These are phyloP conservation scores for Dolichopus griseipennis DNA, from an alignment of 2,888 invertebrate genomes.

Conservation along the genomic window DNA sequence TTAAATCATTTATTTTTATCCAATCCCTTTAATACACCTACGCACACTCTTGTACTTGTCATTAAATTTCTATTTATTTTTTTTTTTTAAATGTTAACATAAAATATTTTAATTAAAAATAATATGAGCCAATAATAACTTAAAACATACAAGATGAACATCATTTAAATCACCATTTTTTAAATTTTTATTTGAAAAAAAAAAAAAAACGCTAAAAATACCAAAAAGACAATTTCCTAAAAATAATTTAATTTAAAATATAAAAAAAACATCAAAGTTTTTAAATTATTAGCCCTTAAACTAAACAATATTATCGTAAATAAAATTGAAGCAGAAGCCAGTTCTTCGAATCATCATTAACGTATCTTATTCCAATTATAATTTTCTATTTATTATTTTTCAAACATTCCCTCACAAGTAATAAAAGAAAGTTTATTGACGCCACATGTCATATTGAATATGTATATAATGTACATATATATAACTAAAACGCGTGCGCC, in stretches of 20 bases:
- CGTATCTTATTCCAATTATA: background rate
- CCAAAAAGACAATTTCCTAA: background rate
- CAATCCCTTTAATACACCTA: too few species aligned
- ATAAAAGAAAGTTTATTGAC: background rate
- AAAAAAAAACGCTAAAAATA: too few species aligned
- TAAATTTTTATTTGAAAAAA: background rate
- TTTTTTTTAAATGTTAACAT: background rate
- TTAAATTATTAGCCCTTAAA: background rate
- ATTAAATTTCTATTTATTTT: too few species aligned
- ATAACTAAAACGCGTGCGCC: background rate
- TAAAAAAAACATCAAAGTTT: background rate
- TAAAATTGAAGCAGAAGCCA: background rate
- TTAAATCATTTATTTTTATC: too few species aligned
- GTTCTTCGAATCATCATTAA: background rate
- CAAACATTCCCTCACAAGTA: background rate
- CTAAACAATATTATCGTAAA: background rate
- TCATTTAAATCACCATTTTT: background rate
- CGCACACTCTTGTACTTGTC: too few species aligned
- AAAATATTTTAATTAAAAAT: background rate
- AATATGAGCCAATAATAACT: background rate
- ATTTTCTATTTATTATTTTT: background rate
- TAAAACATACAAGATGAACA: background rate
- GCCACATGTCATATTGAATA: background rate
- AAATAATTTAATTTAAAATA: background rate
- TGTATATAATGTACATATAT: background rate